Percentiles rank a stretch among this genome's conserved stretches.
Conservation (phyloP, 2,797 vertebrate species). For the Anabacerthia variegaticeps region DNA sequence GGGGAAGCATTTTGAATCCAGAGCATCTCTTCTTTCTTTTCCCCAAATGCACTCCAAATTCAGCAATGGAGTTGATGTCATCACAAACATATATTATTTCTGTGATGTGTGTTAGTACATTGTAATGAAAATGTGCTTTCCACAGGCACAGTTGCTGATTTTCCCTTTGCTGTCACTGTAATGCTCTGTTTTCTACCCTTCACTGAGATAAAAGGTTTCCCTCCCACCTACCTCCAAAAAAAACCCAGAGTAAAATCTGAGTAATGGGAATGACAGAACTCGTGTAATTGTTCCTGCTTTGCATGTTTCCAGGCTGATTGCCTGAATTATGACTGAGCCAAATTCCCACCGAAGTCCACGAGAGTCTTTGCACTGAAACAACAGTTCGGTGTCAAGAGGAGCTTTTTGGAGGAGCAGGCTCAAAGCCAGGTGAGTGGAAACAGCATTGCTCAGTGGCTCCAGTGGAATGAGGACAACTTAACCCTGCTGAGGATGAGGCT, state of each 20-base stretch:
- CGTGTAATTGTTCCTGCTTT: background rate
- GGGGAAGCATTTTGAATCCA: background rate
- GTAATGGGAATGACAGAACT: background rate
- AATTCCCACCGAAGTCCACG: background rate
- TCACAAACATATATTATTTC: background rate
- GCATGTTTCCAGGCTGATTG: background rate
- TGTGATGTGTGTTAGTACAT: background rate
- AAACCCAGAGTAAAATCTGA: background rate
- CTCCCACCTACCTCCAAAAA: background rate
- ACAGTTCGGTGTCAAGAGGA: background rate
- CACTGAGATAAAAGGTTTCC: constrained; percentile 1
- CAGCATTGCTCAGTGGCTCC: background rate
- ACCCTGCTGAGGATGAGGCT: background rate
- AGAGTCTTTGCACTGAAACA: background rate
- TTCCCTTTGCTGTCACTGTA: background rate
- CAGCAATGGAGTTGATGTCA: background rate
- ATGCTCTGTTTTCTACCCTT: background rate
- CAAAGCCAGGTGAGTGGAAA: background rate
- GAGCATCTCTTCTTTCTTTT: background rate
- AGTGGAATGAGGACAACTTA: background rate
- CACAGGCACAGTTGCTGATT: background rate
- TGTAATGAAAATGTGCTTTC: background rate
- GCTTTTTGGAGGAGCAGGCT: background rate
- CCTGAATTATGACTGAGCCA: background rate
- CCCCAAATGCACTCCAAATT: background rate